Base-by-base conservation (phyloP, 2,888 invertebrate species). In the Oeneis ivallda region DNA sequence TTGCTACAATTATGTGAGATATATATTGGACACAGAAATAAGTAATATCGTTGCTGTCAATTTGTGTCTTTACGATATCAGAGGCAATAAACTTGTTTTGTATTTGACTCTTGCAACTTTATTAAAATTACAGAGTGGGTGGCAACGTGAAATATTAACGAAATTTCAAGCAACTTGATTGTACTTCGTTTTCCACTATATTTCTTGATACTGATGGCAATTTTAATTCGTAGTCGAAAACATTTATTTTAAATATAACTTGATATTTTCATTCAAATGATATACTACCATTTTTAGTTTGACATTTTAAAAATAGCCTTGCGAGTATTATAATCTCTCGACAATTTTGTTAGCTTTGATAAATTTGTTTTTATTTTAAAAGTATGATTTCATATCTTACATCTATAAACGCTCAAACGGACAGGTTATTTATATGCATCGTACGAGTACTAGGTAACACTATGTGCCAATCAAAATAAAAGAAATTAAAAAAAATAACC, bases 1-100 rank as follows among this genome's bases (percentile, higher is more conserved):
- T 66, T 60, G 66, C 62, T 57, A 47, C 64, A 64, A 66, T 64
- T 69, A 70, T 61, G n/a, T n/a, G 62, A 62, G 39, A 26, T 37
- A 59, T 57, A 66, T 65, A 58, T 52, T 43, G 39, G 47, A 64
- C 39, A 53, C 19, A 45, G 45, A 53, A 41, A 60, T 56, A 53
- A 68, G 63, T 67, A 60, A 62, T 56, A 62, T 5, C 15, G 19
- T 34, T 13, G n/a, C 56, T 64, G 43, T 62, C 68, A 34, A 60
- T 62, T 56, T 49, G 43, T 43, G 47, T 49, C 65, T 37, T 65
- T 15, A 62, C 52, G 13, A 59, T 52, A 65, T 65, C 56, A 57
- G 59, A 50, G 32, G 66, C n/a, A 70, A 70, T 71, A 70, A 67
- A 64, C 37, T 59, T 68, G 45, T 58, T 62, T 64, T 59, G 45